Conservation (phyloP, 2,888 invertebrate species). For the Pteria penguin region DNA sequence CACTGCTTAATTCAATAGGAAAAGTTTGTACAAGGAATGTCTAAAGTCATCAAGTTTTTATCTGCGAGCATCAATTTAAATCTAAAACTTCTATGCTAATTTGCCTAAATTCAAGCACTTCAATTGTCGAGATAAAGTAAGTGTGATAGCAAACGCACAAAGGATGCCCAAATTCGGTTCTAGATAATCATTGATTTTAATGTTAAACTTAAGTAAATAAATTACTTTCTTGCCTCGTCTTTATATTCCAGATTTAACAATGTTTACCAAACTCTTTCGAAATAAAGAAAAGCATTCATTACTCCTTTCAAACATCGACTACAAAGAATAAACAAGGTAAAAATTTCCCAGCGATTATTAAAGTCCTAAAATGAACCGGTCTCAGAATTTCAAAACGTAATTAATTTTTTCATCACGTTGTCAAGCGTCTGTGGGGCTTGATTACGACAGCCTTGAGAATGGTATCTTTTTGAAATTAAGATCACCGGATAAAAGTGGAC, state of each 20-base stretch:
- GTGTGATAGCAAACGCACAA: constrained; percentile 8
- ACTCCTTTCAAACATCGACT: constrained; percentile 26
- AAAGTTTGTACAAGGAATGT: constrained; percentile 24
- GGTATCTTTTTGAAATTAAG: constrained; percentile 22
- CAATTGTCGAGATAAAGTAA: constrained; percentile 19
- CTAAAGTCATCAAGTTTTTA: constrained; percentile 17
- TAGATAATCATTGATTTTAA: constrained; percentile 7
- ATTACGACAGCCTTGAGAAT: constrained; percentile 18
- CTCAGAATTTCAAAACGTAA: constrained; percentile 38
- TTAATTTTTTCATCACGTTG: constrained; percentile 25
- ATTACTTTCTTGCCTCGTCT: constrained; percentile 22
- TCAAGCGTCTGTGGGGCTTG: constrained; percentile 20
- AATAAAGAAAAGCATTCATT: constrained; percentile 34
- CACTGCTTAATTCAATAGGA: constrained; percentile 2
- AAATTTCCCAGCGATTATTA: constrained; percentile 31
- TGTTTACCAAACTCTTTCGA: constrained; percentile 38
- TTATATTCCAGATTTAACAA: constrained; percentile 19
- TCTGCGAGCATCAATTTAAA: constrained; percentile 27
- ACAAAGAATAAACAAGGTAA: constrained; percentile 28
- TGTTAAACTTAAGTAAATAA: constrained; percentile 29
- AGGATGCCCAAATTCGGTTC: constrained; percentile 6
- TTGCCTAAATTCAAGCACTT: constrained; percentile 17
- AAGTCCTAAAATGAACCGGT: constrained; percentile 18
- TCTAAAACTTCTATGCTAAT: constrained; percentile 29
- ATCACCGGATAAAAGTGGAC: background rate